A percentile compares a stretch with the other conserved stretches of the same genome.
Conservation (phyloP, 2,113 vertebrate genomes). For the Geococcyx californianus region DNA sequence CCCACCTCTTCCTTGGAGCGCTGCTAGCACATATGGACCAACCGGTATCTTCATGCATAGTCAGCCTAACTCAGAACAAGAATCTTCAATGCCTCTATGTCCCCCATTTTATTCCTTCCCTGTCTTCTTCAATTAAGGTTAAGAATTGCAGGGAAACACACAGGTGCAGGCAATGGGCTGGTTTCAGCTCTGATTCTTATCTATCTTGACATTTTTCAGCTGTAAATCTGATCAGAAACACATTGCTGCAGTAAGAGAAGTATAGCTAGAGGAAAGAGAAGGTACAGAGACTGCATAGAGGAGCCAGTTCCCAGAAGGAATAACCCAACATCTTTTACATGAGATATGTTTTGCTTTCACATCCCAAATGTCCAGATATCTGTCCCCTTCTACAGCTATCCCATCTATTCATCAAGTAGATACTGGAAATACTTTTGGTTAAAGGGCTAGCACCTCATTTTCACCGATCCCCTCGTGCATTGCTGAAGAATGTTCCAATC, state of each 20-base stretch:
- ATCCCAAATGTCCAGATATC: neutral
- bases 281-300: neutral
- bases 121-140: neutral
- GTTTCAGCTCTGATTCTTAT: neutral
- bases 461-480: neutral
- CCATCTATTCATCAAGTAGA: neutral
- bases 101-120: neutral
- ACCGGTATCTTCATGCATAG: neutral
- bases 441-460: neutral
- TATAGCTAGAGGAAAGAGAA: neutral
- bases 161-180: neutral
- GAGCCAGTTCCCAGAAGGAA: neutral
- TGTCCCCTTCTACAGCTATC: neutral
- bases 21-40: neutral
- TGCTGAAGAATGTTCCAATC: neutral
- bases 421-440: neutral
- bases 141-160: neutral
- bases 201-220: neutral
- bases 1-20: neutral
- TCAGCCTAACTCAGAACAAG: neutral
- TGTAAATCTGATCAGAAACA: neutral
- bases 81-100: no score
- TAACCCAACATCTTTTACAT: neutral
- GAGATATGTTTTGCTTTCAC: fast-evolving
- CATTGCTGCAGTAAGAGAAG: neutral